Evolutionary conservation across 2,888 invertebrate genomes (phyloP), one percentile per base, ranked within the genome.

Genomic region (Dinocampus coccinellae): DNA sequence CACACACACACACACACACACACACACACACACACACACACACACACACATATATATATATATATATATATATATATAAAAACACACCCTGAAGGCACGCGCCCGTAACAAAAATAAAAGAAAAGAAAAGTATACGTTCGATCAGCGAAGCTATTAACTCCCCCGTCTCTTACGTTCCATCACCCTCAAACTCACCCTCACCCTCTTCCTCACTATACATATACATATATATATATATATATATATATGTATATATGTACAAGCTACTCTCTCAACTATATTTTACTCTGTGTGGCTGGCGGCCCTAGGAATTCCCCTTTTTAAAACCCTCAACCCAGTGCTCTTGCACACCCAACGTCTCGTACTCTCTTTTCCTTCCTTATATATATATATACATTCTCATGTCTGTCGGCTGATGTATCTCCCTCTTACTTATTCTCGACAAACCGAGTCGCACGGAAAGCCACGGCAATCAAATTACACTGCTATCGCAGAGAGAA

Each of bases 81-180:
- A 39, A 39, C 39, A 39, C 39, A 39, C n/a, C 39, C 39, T 13
- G 39, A 39, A 39, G 39, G 39, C 39, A 39, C 39, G 39, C 39
- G 39, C n/a, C n/a, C n/a, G 39, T n/a, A 39, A 39, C 39, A 39
- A 39, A 39, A 39, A 39, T 39, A 39, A 39, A 33, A 33, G 7
- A 73, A 71, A 70, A 75, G 71, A 71, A 71, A 73, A 75, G 73
- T 69, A 67, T 71, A 75, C 71, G 73, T 75, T 75, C 70, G 75
- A 75, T 72, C 73, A 71, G 73, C 67, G 57, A 73, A 67, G 69
- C 75, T 72, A 75, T 75, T 75, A 75, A 73, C 70, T 69, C 71
- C 70, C 60, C 36, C 69, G 39, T n/a, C 47, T 16, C 62, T 6
- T 22, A 33, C 33, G 10, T 36, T 42, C 67, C 22, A 20, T 39